phyloP scores from a whole-genome alignment of 2,888 invertebrate species.

The Drosophila multiciliata region DNA sequence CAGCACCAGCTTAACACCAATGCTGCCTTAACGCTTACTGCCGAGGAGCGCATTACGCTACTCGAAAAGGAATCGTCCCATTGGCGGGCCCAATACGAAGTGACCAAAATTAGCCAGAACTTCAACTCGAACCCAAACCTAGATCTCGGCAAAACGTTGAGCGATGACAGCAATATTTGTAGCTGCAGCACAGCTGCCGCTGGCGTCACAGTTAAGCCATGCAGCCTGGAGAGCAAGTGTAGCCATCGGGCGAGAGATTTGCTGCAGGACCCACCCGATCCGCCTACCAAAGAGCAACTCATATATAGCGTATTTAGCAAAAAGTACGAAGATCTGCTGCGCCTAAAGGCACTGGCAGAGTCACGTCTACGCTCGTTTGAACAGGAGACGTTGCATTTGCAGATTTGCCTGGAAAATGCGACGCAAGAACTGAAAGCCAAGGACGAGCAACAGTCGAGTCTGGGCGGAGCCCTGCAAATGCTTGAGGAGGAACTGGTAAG shows the following conservation, averaged over 20 bases:
- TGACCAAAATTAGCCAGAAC: constrained; percentile 86
- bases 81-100: constrained; percentile 90
- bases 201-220: constrained; percentile 76
- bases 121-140: constrained; percentile 64
- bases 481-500: constrained; percentile 89
- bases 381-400: constrained; percentile 85
- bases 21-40: constrained; percentile 52
- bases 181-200: constrained; percentile 83
- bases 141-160: constrained; percentile 55
- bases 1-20: constrained; percentile 43
- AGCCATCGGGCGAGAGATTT: constrained; percentile 67
- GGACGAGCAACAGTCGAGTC: constrained; percentile 86
- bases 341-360: constrained; percentile 82
- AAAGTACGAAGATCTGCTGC: constrained; percentile 83
- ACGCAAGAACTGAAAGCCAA: constrained; percentile 85
- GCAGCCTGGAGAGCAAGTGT: constrained; percentile 60
- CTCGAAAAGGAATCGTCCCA: constrained; percentile 90
- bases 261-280: constrained; percentile 64
- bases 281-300: constrained; percentile 82
- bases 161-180: constrained; percentile 54
- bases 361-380: constrained; percentile 82
- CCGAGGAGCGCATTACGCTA: constrained; percentile 84
- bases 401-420: constrained; percentile 86
- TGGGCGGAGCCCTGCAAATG: constrained; percentile 85
- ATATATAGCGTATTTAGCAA: constrained; percentile 83